Evolutionary conservation across 2,888 invertebrate species (phyloP).

Genomic region (Ctenicera cuprea): DNA sequence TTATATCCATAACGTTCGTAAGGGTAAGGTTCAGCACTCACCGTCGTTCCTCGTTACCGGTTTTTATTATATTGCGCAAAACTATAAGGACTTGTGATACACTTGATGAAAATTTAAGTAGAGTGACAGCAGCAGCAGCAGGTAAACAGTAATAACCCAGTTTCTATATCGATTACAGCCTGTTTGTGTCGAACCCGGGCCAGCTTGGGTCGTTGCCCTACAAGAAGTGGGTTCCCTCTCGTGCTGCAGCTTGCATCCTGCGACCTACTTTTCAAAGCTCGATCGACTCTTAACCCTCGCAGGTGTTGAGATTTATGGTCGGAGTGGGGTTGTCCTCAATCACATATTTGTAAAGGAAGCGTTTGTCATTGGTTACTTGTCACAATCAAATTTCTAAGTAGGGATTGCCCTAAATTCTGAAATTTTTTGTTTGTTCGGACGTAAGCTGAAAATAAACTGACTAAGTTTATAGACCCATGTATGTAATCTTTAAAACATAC

Average conservation of each 20-base stretch:
- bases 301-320: slow-evolving; percentile 52
- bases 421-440: not conserved
- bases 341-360: slow-evolving; percentile 10
- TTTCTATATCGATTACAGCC: slow-evolving; percentile 58
- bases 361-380: slow-evolving; percentile 18
- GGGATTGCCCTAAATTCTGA: slow-evolving; percentile 15
- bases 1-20: no score
- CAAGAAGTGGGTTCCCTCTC: slow-evolving; percentile 56
- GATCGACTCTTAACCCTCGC: slow-evolving; percentile 66
- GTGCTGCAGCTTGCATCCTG: slow-evolving; percentile 64
- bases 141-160: slow-evolving; percentile 58
- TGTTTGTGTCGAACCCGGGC: slow-evolving; percentile 60
- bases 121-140: slow-evolving; percentile 35
- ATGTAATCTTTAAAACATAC: no score
- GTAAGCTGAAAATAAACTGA: no score
- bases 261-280: slow-evolving; percentile 71
- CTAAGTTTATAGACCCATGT: no score
- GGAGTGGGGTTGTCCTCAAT: slow-evolving; percentile 38
- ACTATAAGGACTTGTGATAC: no score
- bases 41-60: no score
- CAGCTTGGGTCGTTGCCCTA: slow-evolving; percentile 66
- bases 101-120: slow-evolving; percentile 8
- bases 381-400: not conserved
- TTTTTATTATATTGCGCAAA: no score
- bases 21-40: no score